A percentile compares a stretch with the other conserved stretches of the same genome.
Evolutionary conservation across 2,888 invertebrate genomes (phyloP).

Genomic region (Sacculina carcini): DNA sequence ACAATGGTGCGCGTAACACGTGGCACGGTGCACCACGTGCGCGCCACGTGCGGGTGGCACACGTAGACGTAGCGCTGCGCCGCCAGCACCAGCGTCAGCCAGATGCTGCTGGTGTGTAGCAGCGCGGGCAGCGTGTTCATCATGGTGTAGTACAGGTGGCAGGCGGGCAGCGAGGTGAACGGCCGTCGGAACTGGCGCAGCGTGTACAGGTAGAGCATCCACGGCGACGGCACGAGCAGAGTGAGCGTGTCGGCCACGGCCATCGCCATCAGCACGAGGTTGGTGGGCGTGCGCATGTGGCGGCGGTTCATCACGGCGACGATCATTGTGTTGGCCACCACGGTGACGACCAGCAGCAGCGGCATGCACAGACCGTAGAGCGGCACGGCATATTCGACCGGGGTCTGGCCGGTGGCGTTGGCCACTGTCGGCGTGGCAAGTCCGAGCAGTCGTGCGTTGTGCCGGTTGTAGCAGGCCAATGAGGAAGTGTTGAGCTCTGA

Average conservation of each 20-base stretch:
- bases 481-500: neutral
- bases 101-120: conserved; percentile 80
- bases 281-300: conserved; percentile 77
- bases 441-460: neutral
- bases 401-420: conserved; percentile 30
- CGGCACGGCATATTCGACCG: conserved; percentile 35
- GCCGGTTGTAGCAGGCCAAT: neutral
- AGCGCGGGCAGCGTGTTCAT: conserved; percentile 46
- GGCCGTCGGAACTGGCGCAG: conserved; percentile 63
- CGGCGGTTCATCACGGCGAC: conserved; percentile 65
- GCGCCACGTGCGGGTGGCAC: conserved; percentile 65
- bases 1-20: conserved; percentile 49
- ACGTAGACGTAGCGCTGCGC: conserved; percentile 85
- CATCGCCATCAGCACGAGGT: conserved; percentile 73
- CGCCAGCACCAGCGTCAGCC: conserved; percentile 69
- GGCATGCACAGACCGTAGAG: conserved; percentile 57
- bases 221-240: conserved; percentile 63
- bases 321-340: conserved; percentile 70
- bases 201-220: conserved; percentile 75
- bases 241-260: conserved; percentile 84
- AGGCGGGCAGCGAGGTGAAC: conserved; percentile 41
- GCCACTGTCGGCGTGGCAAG: neutral
- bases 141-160: conserved; percentile 39
- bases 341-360: conserved; percentile 54
- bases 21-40: conserved; percentile 37